Base-by-base conservation (phyloP, 2,113 vertebrate species). In the Actenoides lindsayi region DNA sequence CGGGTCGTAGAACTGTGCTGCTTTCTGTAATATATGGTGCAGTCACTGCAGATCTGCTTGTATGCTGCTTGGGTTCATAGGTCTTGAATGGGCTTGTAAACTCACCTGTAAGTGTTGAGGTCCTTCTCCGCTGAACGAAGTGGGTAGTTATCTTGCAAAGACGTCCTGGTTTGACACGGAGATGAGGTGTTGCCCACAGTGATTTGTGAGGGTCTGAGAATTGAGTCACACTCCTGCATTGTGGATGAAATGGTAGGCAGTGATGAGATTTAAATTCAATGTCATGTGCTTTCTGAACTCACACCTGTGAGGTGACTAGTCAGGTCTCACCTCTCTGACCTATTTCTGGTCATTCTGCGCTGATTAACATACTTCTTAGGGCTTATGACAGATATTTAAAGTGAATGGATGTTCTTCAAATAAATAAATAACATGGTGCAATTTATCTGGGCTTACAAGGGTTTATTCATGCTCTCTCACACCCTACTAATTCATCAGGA, bases 151-250 rank as follows among this genome's bases (percentile, higher is more conserved):
- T 51, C 65, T 93, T 44, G 9, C 39, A 79, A 64, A 87, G 51
- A 30, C 2, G 0, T 64, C 10, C 25, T 51, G 19, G 8, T 78
- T 57, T 79, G 75, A 31, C 65, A 33, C 9, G 1, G 10, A 73
- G 44, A 27, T n/a, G 48, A 86, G 28, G 10, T 56, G 25, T 63
- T 87, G 31, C 20, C 54, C 2, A 1, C 7, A 24, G 44, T 48
- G 13, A 13, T 65, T 92, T 76, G 21, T 42, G 35, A n/a, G 71
- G 46, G 20, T 68, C 73, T 81, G 76, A 84, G 48, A 71, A 53
- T 6, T 0, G 0, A 91, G 21, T 81, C 37, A 57, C 20, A 9
- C 16, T 75, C 1, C 2, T 82, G 48, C 62, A 23, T 68, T 0
- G 0, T 76, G 48, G 19, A 30, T 86, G 17, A 83, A 71, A 35